phyloP scores from a whole-genome alignment of 2,113 vertebrate species.

The Gymnogyps californianus region DNA sequence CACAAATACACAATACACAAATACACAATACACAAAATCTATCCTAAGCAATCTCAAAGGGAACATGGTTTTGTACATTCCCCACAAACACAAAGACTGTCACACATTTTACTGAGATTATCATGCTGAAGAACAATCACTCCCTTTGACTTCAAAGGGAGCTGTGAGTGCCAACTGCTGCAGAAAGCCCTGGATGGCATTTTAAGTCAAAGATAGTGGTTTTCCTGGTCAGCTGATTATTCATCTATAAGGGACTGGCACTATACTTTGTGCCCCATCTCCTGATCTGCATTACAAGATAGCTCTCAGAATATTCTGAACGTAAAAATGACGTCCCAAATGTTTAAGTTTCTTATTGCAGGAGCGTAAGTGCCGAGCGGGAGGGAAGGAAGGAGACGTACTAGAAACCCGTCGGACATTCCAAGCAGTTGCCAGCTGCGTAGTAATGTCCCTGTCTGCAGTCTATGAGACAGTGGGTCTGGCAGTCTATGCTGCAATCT shows the following conservation, averaged over 20 bases:
- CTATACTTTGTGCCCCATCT: background rate
- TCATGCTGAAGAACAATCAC: background rate
- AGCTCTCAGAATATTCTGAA: background rate
- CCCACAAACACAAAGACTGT: background rate
- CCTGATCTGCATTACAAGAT: background rate
- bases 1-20: background rate
- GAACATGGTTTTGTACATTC: background rate
- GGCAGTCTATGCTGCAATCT: slow-evolving; percentile 8
- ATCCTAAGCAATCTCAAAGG: background rate
- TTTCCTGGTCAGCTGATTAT: background rate
- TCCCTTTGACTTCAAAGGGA: background rate
- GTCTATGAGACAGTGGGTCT: slow-evolving; percentile 18
- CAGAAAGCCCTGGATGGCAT: background rate
- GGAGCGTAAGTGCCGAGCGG: rapidly evolving
- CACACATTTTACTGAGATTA: too few species aligned
- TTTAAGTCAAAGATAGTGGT: rapidly evolving
- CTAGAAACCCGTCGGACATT: slow-evolving; percentile 82
- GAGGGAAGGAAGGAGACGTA: slow-evolving; percentile 61
- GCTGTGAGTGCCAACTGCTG: background rate
- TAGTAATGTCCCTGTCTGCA: slow-evolving; percentile 77
- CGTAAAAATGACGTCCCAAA: rapidly evolving
- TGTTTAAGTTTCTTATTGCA: background rate
- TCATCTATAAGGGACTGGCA: background rate
- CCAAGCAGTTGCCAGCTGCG: slow-evolving; percentile 71
- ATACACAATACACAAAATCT: background rate